phyloP scores from a whole-genome alignment of 2,888 invertebrate species.

The Sicus ferrugineus region DNA sequence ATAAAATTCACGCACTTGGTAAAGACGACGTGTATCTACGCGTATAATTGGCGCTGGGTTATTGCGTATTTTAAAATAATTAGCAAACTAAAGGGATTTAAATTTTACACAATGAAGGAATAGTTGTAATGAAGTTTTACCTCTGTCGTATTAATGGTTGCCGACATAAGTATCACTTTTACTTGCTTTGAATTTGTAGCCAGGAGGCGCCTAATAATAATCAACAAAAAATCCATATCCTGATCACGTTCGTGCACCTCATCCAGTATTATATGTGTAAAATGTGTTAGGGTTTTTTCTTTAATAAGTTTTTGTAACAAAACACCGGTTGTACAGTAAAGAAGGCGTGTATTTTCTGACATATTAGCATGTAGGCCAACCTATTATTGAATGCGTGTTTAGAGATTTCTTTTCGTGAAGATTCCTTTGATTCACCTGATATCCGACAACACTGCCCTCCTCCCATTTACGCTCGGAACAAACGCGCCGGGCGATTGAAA shows the following conservation, averaged over 20 bases:
- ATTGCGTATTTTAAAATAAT: conserved; percentile 55
- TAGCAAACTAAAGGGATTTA: conserved; percentile 49
- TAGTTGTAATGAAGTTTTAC: conserved; percentile 38
- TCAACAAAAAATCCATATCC: conserved; percentile 88
- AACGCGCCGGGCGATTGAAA: conserved; percentile 86
- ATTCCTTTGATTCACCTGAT: conserved; percentile 72
- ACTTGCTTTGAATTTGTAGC: conserved; percentile 71
- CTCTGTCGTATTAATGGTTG: conserved; percentile 79
- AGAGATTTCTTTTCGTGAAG: background rate
- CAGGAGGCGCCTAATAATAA: conserved; percentile 82
- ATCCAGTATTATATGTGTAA: conserved; percentile 89
- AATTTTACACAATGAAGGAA: background rate
- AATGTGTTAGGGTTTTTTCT: conserved; percentile 76
- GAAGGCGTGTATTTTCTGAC: conserved; percentile 72
- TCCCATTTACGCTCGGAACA: conserved; percentile 84
- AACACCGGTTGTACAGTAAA: conserved; percentile 90
- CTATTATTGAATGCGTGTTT: conserved; percentile 36
- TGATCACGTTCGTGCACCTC: conserved; percentile 94
- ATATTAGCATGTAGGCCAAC: conserved; percentile 52
- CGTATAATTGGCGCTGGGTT: conserved; percentile 69
- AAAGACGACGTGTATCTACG: conserved; percentile 67
- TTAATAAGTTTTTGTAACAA: conserved; percentile 79
- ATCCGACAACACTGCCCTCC: conserved; percentile 84
- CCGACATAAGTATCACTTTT: conserved; percentile 90
- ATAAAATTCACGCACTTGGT: conserved; percentile 71